These are phyloP conservation scores for Malurus alboscapulatus DNA, from an alignment of 2,113 vertebrate species.

Conservation along the genomic window DNA sequence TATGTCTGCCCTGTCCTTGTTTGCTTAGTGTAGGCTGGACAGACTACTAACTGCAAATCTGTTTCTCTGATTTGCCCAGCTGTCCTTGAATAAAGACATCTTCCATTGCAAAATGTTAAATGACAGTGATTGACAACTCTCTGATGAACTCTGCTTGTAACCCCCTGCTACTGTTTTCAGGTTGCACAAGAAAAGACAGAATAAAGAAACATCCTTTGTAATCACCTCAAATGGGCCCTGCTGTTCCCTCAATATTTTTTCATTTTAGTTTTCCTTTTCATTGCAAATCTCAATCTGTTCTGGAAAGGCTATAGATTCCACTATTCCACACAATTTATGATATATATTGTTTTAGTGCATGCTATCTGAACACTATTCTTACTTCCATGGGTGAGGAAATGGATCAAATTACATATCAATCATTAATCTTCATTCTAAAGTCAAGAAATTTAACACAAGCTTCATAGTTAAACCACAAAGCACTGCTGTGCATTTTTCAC, in stretches of 20 bases:
- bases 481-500: neutral
- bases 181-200: slow-evolving; percentile 78
- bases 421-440: slow-evolving; percentile 21
- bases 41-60: slow-evolving; percentile 84
- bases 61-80: slow-evolving; percentile 86
- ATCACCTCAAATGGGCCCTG: slow-evolving; percentile 79
- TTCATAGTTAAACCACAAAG: neutral
- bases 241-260: slow-evolving; percentile 78
- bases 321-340: neutral
- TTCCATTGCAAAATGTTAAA: slow-evolving; percentile 80
- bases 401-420: slow-evolving; percentile 14
- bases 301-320: slow-evolving; percentile 58
- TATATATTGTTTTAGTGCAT: neutral
- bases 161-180: slow-evolving; percentile 84
- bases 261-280: slow-evolving; percentile 75
- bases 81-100: slow-evolving; percentile 84
- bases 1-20: slow-evolving; percentile 79
- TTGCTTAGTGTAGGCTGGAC: slow-evolving; percentile 84
- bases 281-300: slow-evolving; percentile 75
- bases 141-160: slow-evolving; percentile 80
- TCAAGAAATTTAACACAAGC: slow-evolving; percentile 20
- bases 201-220: slow-evolving; percentile 83
- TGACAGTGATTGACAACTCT: slow-evolving; percentile 85
- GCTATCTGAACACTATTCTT: neutral
- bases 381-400: slow-evolving; percentile 13